Evolutionary conservation across 2,888 invertebrate genomes (phyloP), one percentile per base, ranked within the genome.

Genomic region (Drosophila kanekoi): DNA sequence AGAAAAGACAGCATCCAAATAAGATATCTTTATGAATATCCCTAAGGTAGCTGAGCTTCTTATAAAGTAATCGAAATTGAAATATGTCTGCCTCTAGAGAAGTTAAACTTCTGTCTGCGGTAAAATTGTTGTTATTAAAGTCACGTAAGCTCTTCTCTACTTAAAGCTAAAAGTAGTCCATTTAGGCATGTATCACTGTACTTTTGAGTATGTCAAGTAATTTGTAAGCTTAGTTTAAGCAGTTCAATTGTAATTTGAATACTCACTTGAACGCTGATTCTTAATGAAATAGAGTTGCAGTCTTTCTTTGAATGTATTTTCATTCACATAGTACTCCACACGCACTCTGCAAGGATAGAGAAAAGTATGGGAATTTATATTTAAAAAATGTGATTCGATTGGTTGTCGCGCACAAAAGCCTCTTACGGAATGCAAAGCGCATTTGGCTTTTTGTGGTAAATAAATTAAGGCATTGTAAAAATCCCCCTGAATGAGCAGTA

Each of bases 211-310:
- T 8, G 28, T 8, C 28, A 0, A 28, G 28, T 28, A 8, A 28
- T 28, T 28, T n/a, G 8, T 8, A 4, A 16, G 14, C 9, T 8
- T 1, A 10, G 23, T 1, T 32, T 11, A 48, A 47, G 43, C 11
- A 53, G 10, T 0, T 57, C 20, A 4, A 38, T 32, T 13, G 3
- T 1, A 16, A 18, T 38, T 45, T 41, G 44, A 58, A 63, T 93
- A 97, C 98, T 98, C 94, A 99, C 99, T 99, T 93, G 98, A 98
- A 94, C 98, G 96, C 94, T 99, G 98, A 94, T 99, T 99, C 94
- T 99, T 99, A 94, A 99, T 97, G 94, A 99, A 99, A 94, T 99
- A 99, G 89, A 99, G 95, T 94, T 99, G 98, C 93, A 99, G 96
- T 93, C 98, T 95, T 94, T 99, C 98, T 94, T 99, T 99, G 93